Percentiles rank a stretch among this genome's conserved stretches.
These are phyloP conservation scores for Notocelia uddmanniana DNA, from an alignment of 2,888 invertebrate genomes.

Conservation along the genomic window DNA sequence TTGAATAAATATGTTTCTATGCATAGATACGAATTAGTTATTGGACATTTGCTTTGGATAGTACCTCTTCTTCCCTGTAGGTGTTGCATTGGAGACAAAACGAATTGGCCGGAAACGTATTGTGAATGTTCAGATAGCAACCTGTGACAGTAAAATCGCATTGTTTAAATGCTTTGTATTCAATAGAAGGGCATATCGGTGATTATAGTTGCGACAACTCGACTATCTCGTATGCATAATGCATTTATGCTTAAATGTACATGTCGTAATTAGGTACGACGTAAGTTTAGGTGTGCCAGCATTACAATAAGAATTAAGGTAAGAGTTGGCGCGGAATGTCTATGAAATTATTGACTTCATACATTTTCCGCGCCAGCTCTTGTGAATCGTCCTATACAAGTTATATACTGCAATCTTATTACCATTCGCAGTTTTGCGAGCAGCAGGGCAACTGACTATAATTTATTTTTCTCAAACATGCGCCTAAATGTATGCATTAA, in stretches of 20 bases:
- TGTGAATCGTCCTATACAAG: too few species aligned
- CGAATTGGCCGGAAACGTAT: constrained; percentile 1
- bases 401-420: not conserved
- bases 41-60: constrained; percentile 2
- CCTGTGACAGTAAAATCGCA: constrained; percentile 6
- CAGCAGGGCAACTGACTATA: not conserved
- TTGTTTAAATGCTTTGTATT: constrained; percentile 15
- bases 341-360: too few species aligned
- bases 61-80: not conserved
- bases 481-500: too few species aligned
- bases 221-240: constrained; percentile 32
- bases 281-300: constrained; percentile 1
- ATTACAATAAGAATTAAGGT: not conserved
- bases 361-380: too few species aligned
- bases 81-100: constrained; percentile 1
- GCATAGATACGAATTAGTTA: constrained; percentile 11
- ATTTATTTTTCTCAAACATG: not conserved
- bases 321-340: too few species aligned
- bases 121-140: constrained; percentile 2
- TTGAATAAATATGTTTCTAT: constrained; percentile 38
- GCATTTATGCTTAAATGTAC: constrained; percentile 22
- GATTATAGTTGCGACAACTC: constrained; percentile 20
- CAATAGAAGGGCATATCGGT: constrained; percentile 8
- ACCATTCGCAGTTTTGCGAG: not conserved
- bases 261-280: constrained; percentile 21